These are phyloP conservation scores for Chesias legatella DNA, from an alignment of 2,888 invertebrate species.

Conservation along the genomic window DNA sequence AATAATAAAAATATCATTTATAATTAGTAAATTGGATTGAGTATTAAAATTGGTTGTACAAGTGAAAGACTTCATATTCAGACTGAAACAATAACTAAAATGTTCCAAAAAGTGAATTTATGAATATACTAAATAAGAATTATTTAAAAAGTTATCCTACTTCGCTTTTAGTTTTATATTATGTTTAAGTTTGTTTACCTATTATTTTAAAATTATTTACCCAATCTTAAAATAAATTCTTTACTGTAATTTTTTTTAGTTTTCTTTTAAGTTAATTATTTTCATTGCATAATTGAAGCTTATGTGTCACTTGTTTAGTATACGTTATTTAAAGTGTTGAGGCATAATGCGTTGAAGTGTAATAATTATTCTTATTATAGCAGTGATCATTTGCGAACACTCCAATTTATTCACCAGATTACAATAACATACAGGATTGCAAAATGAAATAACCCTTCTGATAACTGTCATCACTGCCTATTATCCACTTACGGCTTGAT, in stretches of 20 bases:
- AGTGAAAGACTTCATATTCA: constrained; percentile 13
- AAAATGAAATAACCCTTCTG: too few species aligned
- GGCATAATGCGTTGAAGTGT: too few species aligned
- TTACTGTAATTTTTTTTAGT: constrained; percentile 14
- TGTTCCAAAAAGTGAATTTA: constrained; percentile 28
- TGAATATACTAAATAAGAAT: background rate
- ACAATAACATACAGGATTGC: too few species aligned
- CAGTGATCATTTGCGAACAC: too few species aligned
- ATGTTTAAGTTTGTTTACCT: constrained; percentile 27
- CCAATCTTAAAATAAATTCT: constrained; percentile 29
- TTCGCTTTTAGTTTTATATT: constrained; percentile 18
- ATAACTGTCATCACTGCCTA: too few species aligned
- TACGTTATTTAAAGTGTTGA: too few species aligned
- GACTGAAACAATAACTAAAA: constrained; percentile 19
- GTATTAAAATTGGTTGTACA: constrained; percentile 17
- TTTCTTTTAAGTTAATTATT: constrained; percentile 14
- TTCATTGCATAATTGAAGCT: too few species aligned
- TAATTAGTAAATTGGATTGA: background rate
- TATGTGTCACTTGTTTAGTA: too few species aligned
- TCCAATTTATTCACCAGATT: too few species aligned
- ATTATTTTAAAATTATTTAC: constrained; percentile 30
- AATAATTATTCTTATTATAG: too few species aligned
- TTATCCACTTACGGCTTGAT: too few species aligned
- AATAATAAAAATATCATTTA: background rate
- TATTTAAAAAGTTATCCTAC: constrained; percentile 6